phyloP scores from a whole-genome alignment of 2,113 vertebrate genomes.

The Arenaria interpres region DNA sequence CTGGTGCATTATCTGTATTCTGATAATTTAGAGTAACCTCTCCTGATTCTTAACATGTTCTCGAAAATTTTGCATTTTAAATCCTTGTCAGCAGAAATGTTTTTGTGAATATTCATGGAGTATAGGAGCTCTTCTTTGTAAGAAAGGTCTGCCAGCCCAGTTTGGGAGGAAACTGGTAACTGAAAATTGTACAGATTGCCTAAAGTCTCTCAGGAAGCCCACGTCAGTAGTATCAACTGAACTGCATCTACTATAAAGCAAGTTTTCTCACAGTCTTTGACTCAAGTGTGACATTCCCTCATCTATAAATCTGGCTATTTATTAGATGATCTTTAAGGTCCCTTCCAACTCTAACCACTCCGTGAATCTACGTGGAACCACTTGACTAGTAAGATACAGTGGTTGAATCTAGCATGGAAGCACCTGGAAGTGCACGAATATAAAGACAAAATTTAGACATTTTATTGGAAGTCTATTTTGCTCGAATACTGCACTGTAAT shows the following conservation, averaged over 20 bases:
- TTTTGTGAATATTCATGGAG: not conserved
- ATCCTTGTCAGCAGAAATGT: not conserved
- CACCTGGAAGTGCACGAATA: not conserved
- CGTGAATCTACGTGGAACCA: not conserved
- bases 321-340: not conserved
- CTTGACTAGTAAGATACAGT: not conserved
- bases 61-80: not conserved
- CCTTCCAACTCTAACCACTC: not conserved
- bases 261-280: not conserved
- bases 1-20: not conserved
- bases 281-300: not conserved
- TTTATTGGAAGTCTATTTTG: not conserved
- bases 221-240: not conserved
- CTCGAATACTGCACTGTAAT: not conserved
- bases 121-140: not conserved
- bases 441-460: not conserved
- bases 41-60: not conserved
- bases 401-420: not conserved
- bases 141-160: not conserved
- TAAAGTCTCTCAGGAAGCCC: not conserved
- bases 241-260: not conserved
- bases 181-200: not conserved
- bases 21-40: not conserved
- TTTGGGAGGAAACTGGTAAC: not conserved
- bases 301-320: not conserved